Evolutionary conservation across 1,140 invertebrate species (phyloP), one percentile per base, ranked within the genome.

Genomic region (Heterodera carotae): DNA sequence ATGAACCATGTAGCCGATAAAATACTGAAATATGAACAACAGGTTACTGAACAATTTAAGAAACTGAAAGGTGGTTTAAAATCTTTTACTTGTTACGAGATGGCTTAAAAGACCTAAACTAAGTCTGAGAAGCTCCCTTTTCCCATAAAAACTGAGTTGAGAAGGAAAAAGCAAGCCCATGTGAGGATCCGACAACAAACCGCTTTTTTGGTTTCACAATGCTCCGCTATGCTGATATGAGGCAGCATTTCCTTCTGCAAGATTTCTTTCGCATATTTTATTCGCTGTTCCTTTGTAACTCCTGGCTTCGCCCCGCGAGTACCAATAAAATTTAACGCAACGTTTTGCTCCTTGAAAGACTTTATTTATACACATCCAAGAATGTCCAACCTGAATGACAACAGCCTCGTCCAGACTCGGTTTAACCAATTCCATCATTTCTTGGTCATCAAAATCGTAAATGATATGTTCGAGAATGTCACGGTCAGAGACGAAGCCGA

Each of bases 341-440:
- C 94, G 90, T 95, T 96, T 88, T 99, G 96, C 89, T 99, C 96
- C 90, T 62, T 34, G 3, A 10, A 76, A 71, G 27, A 25, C 2
- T 48, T 18, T 36, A 36, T 36, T 59, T 39, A 10, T 36, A 25
- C n/a, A 27, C 39, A 60, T 25, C 27, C 33, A 12, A 39, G 10
- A 66, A 72, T n/a, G 12, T 71, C 48, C 33, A 62, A 81, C 78
- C 48, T 86, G 85, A 85, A 99, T 96, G 0, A 99, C 97, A 90
- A 99, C 98, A 66, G 97, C 97, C 90, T 99, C 97, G 90, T 99
- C 97, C 64, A 99, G 89, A 0, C 95, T 98, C 5, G 97, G 97
- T 89, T 99, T 99, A 0, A 92, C 95, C 95, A 99, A 98, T 91
- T 99, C 97, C 95, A 98, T 98, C 95, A 99, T 98, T 91, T 99